Evolutionary conservation across 2,797 vertebrate species (phyloP).

Genomic region (Yasuhikotakia modesta): DNA sequence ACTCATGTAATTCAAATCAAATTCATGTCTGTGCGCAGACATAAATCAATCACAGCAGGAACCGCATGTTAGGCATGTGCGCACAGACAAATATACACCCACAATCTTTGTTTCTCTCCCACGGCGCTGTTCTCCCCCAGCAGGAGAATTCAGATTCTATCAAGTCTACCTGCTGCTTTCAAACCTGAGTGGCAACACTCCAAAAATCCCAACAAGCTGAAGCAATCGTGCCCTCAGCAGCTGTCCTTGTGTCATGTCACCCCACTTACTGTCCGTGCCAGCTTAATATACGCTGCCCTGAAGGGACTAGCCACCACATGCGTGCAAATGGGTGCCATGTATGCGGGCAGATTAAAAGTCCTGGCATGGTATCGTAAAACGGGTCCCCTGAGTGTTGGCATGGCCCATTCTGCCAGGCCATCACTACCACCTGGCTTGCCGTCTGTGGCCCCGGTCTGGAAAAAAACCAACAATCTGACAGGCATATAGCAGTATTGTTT

Average conservation of each 20-base stretch:
- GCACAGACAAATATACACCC: slow-evolving; percentile 30
- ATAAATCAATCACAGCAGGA: slow-evolving; percentile 31
- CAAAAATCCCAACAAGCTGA: slow-evolving; percentile 14
- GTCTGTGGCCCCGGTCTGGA: slow-evolving; percentile 30
- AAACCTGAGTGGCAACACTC: not conserved
- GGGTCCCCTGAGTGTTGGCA: slow-evolving; percentile 27
- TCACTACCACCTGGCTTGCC: slow-evolving; percentile 48
- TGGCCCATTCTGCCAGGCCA: slow-evolving; percentile 18
- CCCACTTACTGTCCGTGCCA: slow-evolving; percentile 1
- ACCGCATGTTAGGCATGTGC: slow-evolving; percentile 24
- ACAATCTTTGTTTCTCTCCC: not conserved
- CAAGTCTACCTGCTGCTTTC: slow-evolving; percentile 23
- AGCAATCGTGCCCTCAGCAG: slow-evolving; percentile 7
- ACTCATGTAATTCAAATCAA: slow-evolving; percentile 15
- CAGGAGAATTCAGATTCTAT: slow-evolving; percentile 8
- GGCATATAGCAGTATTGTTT: slow-evolving; percentile 3
- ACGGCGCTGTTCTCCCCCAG: slow-evolving; percentile 19
- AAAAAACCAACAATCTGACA: slow-evolving; percentile 20
- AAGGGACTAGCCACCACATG: slow-evolving; percentile 61
- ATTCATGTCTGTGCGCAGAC: slow-evolving; percentile 13
- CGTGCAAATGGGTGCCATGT: slow-evolving; percentile 52
- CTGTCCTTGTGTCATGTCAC: slow-evolving; percentile 2
- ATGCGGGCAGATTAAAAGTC: slow-evolving; percentile 43
- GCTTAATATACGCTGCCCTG: slow-evolving; percentile 34
- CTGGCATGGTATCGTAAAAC: slow-evolving; percentile 26